Conservation (phyloP, 2,113 vertebrate species). For the Tiliqua scincoides region DNA sequence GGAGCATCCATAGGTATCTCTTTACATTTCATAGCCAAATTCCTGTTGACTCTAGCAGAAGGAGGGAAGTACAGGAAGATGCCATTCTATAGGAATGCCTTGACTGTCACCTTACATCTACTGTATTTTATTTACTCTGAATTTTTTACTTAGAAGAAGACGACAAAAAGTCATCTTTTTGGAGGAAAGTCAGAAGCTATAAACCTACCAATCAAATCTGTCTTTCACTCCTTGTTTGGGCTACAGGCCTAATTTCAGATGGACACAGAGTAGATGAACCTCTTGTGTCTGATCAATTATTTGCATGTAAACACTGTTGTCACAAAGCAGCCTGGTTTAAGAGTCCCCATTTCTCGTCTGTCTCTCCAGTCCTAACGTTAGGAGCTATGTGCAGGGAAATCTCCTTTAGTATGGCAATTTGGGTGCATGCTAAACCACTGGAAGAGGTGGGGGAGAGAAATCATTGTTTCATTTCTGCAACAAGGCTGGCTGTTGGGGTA, state of each 20-base stretch:
- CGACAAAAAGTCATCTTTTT: too few relatives aligned
- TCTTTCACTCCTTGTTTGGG: background rate
- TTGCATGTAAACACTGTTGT: background rate
- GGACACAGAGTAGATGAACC: background rate
- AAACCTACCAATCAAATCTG: conserved; percentile 26
- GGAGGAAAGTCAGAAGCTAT: conserved; percentile 69
- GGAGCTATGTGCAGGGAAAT: too few relatives aligned
- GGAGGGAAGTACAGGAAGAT: background rate
- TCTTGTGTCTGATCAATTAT: background rate
- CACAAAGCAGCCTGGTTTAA: background rate
- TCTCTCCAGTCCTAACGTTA: background rate
- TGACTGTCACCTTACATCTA: too few relatives aligned
- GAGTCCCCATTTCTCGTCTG: fast-evolving
- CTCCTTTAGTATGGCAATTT: too few relatives aligned
- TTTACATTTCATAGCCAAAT: too few relatives aligned
- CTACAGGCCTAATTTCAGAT: background rate
- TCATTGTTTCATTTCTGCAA: too few relatives aligned
- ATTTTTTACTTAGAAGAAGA: conserved; percentile 57
- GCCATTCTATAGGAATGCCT: background rate
- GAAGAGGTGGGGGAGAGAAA: too few relatives aligned
- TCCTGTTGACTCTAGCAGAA: background rate
- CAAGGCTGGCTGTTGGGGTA: too few relatives aligned
- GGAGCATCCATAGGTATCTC: background rate
- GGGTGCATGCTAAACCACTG: too few relatives aligned
- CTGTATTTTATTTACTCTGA: conserved; percentile 59